Conservation (phyloP, 2,888 invertebrate genomes). For the Brenthis daphne region DNA sequence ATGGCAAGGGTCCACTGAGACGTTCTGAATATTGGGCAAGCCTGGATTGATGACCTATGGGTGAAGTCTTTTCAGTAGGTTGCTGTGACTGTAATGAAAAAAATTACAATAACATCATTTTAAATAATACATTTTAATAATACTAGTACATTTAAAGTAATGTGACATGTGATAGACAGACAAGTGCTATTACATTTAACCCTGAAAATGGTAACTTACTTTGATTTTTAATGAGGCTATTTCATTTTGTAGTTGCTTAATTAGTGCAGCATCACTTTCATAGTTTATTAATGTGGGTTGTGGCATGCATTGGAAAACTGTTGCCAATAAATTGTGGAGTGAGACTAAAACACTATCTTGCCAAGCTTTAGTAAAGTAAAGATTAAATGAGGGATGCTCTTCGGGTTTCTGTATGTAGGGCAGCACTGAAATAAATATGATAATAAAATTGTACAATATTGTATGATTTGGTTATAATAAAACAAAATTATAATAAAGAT, state of each 20-base stretch:
- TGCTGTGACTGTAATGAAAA: slow-evolving; percentile 42
- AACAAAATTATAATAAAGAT: neutral
- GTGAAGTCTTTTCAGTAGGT: slow-evolving; percentile 67
- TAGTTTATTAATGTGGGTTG: slow-evolving; percentile 92
- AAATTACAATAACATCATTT: slow-evolving; percentile 4
- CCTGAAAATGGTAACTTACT: slow-evolving; percentile 45
- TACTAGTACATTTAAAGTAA: neutral
- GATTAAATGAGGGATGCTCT: slow-evolving; percentile 92
- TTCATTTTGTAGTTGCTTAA: slow-evolving; percentile 92
- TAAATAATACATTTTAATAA: neutral
- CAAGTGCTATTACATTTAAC: too few relatives aligned
- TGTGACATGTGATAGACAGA: too few relatives aligned
- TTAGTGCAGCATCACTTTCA: slow-evolving; percentile 91
- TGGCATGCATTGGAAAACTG: slow-evolving; percentile 93
- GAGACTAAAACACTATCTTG: slow-evolving; percentile 96
- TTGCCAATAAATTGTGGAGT: slow-evolving; percentile 95
- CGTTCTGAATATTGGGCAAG: slow-evolving; percentile 83
- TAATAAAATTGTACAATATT: too few relatives aligned
- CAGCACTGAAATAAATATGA: slow-evolving; percentile 85
- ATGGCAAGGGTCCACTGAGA: slow-evolving; percentile 85
- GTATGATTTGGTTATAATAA: neutral
- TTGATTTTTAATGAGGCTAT: slow-evolving; percentile 84
- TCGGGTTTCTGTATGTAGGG: slow-evolving; percentile 96
- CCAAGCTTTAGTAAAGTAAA: slow-evolving; percentile 96
- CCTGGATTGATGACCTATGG: slow-evolving; percentile 83